Evolutionary conservation across 2,113 vertebrate species (phyloP), one percentile per base, ranked within the genome.

Genomic region (Burhinus oedicnemus): DNA sequence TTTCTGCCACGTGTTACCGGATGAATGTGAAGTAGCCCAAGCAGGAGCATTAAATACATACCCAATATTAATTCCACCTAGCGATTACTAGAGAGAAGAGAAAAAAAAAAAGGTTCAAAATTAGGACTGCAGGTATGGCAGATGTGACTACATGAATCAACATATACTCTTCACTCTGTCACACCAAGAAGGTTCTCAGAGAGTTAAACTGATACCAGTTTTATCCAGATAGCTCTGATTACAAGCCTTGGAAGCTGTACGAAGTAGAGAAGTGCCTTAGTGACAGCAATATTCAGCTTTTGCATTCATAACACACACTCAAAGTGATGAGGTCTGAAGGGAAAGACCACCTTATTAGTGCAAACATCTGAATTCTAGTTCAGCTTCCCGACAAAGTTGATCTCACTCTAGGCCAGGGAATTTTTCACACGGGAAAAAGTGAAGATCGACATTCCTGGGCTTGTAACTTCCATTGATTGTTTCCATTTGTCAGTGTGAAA

Each of bases 341-440:
- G 40, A 77, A 80, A 76, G 47, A 80, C 12, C 17, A 54, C 11
- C 42, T 70, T 47, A 86, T 51, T 54, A 83, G n/a, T 30, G 32
- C 42, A 75, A 86, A 83, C 40, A 66, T 64, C 44, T 94, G 71
- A 83, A 80, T 82, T 83, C 32, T 83, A 71, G 18, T 57, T 83
- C 58, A 66, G 30, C 49, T 83, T 94, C 49, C 34, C 1, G 1
- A 83, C 88, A 61, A 72, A 89, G 64, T 4, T 86, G 38, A 76
- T 93, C 40, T 90, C 51, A 45, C 83, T 74, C 47, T 52, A 87
- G 29, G 55, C 32, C 51, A 38, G 17, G 22, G 16, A 57, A 62
- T 77, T 89, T 87, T 96, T 94, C 95, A 85, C 58, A 26, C 29
- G 82, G 70, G 91, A 93, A 95, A 89, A 97, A 49, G 11, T 34